Percentiles rank a stretch among this genome's conserved stretches.
phyloP scores from a whole-genome alignment of 2,113 vertebrate species.

The Rhizomys pruinosus region DNA sequence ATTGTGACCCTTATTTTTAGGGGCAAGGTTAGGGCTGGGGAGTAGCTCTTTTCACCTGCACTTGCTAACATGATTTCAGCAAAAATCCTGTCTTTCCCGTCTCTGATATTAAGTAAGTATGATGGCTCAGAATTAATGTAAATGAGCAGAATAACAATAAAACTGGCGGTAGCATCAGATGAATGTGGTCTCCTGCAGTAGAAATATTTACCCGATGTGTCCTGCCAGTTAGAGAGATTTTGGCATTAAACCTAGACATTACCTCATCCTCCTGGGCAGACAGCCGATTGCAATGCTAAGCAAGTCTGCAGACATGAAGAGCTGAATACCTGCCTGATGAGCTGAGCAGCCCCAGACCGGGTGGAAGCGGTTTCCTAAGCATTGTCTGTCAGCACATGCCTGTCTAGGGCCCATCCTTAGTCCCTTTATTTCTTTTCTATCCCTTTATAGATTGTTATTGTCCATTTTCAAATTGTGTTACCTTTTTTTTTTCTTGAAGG shows the following conservation, averaged over 20 bases:
- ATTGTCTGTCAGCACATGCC: conserved; percentile 66
- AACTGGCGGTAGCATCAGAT: conserved; percentile 84
- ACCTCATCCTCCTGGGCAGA: conserved; percentile 97
- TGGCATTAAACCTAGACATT: conserved; percentile 98
- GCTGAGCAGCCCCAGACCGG: conserved; percentile 86
- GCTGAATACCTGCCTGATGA: conserved; percentile 95
- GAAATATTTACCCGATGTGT: conserved; percentile 88
- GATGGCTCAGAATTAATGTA: conserved; percentile 80
- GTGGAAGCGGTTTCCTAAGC: conserved; percentile 84
- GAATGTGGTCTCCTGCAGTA: conserved; percentile 87
- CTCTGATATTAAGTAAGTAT: conserved; percentile 75
- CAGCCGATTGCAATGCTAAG: conserved; percentile 95
- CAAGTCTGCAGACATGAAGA: conserved; percentile 93
- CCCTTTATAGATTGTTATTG: conserved; percentile 76
- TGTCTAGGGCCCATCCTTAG: neutral
- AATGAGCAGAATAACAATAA: conserved; percentile 82
- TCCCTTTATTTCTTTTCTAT: conserved; percentile 69
- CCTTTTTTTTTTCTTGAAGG: conserved; percentile 71
- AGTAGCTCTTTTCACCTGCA: neutral
- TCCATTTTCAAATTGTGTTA: conserved; percentile 73
- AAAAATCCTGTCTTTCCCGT: conserved; percentile 48
- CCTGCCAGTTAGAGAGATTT: conserved; percentile 93
- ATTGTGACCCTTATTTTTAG: rapidly evolving
- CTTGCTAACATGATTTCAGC: neutral
- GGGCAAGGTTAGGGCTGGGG: neutral